A percentile compares a stretch with the other conserved stretches of the same genome.
These are phyloP conservation scores for Ceratina calcarata DNA, from an alignment of 1,140 invertebrate genomes.

Conservation along the genomic window DNA sequence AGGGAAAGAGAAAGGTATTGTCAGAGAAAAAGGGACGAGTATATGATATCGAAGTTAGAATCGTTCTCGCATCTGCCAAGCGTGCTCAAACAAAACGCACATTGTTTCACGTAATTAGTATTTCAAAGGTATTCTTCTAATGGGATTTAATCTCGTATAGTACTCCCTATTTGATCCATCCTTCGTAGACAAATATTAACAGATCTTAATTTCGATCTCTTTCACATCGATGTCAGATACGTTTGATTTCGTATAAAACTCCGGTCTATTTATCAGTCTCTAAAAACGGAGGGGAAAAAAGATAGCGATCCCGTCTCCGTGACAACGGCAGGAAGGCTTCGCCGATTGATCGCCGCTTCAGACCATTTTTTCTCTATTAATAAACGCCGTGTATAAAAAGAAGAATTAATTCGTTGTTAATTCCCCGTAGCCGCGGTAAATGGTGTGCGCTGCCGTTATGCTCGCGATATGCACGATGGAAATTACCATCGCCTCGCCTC, in stretches of 20 bases:
- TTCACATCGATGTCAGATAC: too few species aligned
- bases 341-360: conserved; percentile 21
- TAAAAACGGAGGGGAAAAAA: not conserved
- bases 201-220: too few species aligned
- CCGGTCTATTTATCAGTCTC: not conserved
- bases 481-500: not conserved
- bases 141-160: too few species aligned
- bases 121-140: too few species aligned
- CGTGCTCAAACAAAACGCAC: conserved; percentile 1
- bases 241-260: too few species aligned
- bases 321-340: not conserved
- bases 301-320: not conserved
- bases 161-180: too few species aligned
- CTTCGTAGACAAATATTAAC: too few species aligned
- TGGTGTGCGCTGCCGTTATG: conserved; percentile 10
- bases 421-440: not conserved
- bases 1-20: not conserved
- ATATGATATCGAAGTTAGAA: conserved; percentile 23
- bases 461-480: conserved; percentile 22
- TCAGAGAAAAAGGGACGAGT: conserved; percentile 14
- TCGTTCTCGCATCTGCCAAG: conserved; percentile 48
- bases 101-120: not conserved
- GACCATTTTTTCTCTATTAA: conserved; percentile 27
- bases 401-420: conserved; percentile 40
- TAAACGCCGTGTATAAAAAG: conserved; percentile 23